These are phyloP conservation scores for Suncus etruscus DNA, from an alignment of 2,113 vertebrate species.

Conservation along the genomic window DNA sequence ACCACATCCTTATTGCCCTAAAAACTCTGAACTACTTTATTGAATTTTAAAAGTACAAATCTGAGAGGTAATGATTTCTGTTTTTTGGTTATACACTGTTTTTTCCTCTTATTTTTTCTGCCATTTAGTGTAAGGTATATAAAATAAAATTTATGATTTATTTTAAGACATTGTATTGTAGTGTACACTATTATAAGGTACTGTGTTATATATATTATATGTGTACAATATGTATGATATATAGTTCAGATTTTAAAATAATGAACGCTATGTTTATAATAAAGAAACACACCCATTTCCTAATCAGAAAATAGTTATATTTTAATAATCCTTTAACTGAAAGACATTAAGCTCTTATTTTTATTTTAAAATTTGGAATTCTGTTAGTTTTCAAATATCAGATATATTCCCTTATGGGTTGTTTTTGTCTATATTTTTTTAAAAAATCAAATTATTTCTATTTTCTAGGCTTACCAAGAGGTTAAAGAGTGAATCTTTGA, in stretches of 20 bases:
- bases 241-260: constrained; percentile 11
- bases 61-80: not conserved
- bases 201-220: not conserved
- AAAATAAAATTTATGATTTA: not conserved
- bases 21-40: not conserved
- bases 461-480: constrained; percentile 92
- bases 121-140: constrained; percentile 32
- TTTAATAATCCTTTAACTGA: constrained; percentile 17
- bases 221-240: no score
- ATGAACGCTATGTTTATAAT: not conserved
- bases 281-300: not conserved
- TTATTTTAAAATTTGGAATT: constrained; percentile 38
- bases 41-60: constrained; percentile 18
- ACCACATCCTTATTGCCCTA: not conserved
- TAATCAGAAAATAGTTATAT: not conserved
- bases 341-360: constrained; percentile 29
- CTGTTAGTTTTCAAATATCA: constrained; percentile 46
- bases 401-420: not conserved
- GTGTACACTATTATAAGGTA: not conserved
- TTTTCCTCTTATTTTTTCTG: not conserved
- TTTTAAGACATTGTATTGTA: not conserved
- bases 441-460: constrained; percentile 58
- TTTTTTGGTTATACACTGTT: not conserved
- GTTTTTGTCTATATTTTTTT: no score
- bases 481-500: constrained; percentile 93